A percentile compares a stretch with the other conserved stretches of the same genome.
Conservation (phyloP, 2,888 invertebrate species). For the Arctia plantaginis region DNA sequence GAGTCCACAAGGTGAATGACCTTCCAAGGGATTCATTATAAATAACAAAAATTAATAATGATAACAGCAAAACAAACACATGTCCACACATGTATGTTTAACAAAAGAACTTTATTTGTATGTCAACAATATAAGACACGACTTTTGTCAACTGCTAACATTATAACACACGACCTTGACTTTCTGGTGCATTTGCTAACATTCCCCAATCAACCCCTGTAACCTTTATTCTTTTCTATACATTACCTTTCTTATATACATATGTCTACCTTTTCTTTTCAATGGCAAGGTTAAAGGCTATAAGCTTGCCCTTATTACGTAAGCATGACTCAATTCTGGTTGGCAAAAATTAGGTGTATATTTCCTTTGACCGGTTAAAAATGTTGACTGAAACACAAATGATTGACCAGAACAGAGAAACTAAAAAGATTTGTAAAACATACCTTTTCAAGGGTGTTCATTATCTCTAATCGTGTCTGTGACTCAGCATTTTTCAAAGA, state of each 20-base stretch:
- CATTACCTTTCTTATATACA: too few relatives aligned
- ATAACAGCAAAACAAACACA: neutral
- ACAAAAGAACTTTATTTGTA: neutral
- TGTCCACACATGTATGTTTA: neutral
- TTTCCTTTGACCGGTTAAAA: too few relatives aligned
- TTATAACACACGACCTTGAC: neutral
- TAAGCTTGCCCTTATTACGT: neutral
- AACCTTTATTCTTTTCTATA: too few relatives aligned
- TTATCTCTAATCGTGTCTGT: slow-evolving; percentile 98
- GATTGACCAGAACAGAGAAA: neutral
- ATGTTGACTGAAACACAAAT: too few relatives aligned
- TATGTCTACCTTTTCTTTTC: neutral
- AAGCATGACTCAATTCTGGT: neutral
- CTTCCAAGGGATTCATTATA: too few relatives aligned
- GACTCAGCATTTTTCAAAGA: slow-evolving; percentile 98
- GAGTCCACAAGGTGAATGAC: neutral
- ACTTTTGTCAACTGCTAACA: neutral
- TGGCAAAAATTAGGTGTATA: too few relatives aligned
- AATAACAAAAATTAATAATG: too few relatives aligned
- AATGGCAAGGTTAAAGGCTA: neutral
- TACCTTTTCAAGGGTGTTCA: slow-evolving; percentile 98
- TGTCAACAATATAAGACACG: too few relatives aligned
- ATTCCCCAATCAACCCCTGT: too few relatives aligned
- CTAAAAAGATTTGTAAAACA: neutral
- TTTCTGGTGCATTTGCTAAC: too few relatives aligned